phyloP scores from a whole-genome alignment of 2,797 vertebrate genomes.

The Sorex maritimensis region DNA sequence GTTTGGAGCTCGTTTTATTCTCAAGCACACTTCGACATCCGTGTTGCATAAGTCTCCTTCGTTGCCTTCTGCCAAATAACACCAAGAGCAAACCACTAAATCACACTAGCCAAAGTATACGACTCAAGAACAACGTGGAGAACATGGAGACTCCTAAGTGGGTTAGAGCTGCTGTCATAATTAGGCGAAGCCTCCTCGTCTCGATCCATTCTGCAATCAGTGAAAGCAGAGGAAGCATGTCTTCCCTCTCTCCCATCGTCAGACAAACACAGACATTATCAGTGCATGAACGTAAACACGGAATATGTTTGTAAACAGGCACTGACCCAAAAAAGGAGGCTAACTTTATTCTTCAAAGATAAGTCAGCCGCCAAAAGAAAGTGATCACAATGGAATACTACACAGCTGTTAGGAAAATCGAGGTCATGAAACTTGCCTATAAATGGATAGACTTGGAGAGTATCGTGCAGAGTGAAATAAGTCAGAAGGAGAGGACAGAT shows the following conservation, averaged over 20 bases:
- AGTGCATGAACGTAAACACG: background rate
- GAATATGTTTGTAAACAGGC: too few species aligned
- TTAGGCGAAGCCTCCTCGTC: background rate
- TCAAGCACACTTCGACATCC: constrained; percentile 36
- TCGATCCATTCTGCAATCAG: background rate
- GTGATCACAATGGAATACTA: too few species aligned
- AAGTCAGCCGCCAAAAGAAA: background rate
- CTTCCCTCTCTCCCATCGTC: background rate
- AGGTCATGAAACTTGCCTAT: too few species aligned
- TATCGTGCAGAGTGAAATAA: too few species aligned
- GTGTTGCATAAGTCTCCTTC: constrained; percentile 7
- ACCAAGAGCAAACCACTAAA: background rate
- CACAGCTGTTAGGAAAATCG: too few species aligned
- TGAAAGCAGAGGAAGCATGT: too few species aligned
- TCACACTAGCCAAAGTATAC: background rate
- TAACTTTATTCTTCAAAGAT: background rate
- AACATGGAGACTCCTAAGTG: background rate
- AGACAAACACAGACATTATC: background rate
- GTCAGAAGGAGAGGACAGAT: too few species aligned
- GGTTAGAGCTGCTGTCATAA: background rate
- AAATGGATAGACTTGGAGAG: too few species aligned
- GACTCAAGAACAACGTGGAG: background rate
- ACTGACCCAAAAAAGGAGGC: too few species aligned
- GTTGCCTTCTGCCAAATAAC: background rate
- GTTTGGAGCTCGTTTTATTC: constrained; percentile 40